A percentile compares a stretch with the other conserved stretches of the same genome.
These are phyloP conservation scores for Momotus momota DNA, from an alignment of 2,797 vertebrate species.

Conservation along the genomic window DNA sequence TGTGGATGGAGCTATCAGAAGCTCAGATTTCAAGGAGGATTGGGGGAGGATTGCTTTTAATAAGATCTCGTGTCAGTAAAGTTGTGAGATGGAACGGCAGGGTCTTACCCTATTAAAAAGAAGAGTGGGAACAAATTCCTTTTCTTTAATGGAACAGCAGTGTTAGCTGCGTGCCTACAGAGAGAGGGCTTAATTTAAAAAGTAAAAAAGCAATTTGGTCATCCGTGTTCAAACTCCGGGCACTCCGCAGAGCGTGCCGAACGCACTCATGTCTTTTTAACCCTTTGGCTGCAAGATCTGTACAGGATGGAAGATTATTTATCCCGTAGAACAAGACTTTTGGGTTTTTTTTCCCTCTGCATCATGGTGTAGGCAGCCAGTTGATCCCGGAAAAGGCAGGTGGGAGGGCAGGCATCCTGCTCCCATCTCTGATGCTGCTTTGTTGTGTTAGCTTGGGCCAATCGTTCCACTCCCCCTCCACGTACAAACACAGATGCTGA, in stretches of 20 bases:
- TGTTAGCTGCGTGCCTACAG: background rate
- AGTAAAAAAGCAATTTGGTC: conserved; percentile 67
- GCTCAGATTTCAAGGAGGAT: conserved; percentile 33
- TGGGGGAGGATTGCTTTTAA: conserved; percentile 30
- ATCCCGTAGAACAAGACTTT: background rate
- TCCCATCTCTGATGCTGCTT: background rate
- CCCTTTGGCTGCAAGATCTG: background rate
- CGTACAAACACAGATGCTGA: conserved; percentile 26
- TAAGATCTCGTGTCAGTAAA: conserved; percentile 51
- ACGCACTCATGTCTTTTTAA: conserved; percentile 35
- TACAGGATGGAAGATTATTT: background rate
- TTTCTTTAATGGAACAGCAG: conserved; percentile 65
- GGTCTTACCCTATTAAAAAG: conserved; percentile 66
- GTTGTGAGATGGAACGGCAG: conserved; percentile 27
- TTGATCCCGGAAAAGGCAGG: background rate
- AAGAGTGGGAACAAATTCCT: conserved; percentile 41
- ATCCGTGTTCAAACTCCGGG: conserved; percentile 52
- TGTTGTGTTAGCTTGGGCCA: background rate
- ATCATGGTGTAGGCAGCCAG: background rate
- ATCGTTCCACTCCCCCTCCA: background rate
- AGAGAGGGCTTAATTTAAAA: conserved; percentile 65
- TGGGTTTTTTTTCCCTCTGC: accelerated
- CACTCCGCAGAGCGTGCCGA: background rate
- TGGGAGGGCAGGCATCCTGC: background rate
- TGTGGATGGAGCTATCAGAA: conserved; percentile 22